Conservation (phyloP, 2,888 invertebrate genomes). For the Ophioninae sp. region DNA sequence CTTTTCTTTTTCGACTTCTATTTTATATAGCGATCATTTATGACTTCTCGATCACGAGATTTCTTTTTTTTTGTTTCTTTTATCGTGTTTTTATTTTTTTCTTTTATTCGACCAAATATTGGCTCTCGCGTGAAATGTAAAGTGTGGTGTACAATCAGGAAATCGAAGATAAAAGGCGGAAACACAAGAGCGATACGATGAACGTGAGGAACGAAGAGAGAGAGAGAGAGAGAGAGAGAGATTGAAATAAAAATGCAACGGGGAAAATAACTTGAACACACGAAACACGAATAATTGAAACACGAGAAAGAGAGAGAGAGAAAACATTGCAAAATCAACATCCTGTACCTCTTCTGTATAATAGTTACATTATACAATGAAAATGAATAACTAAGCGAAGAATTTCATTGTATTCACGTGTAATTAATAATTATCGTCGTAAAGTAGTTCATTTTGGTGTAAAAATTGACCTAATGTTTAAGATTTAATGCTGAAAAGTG, state of each 20-base stretch:
- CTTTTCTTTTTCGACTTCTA: constrained; percentile 12
- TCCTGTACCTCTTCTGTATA: constrained; percentile 78
- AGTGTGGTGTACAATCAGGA: constrained; percentile 8
- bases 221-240: constrained; percentile 24
- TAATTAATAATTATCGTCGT: constrained; percentile 80
- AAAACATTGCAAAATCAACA: constrained; percentile 68
- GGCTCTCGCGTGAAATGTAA: constrained; percentile 5
- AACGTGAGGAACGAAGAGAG: constrained; percentile 12
- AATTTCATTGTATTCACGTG: constrained; percentile 76
- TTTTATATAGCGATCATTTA: constrained; percentile 31
- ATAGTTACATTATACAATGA: constrained; percentile 77
- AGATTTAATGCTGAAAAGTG: constrained; percentile 73
- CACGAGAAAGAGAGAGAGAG: constrained; percentile 21
- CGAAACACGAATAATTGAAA: constrained; percentile 49
- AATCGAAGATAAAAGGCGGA: not conserved
- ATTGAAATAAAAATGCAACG: constrained; percentile 33
- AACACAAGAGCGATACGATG: constrained; percentile 8
- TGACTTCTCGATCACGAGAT: constrained; percentile 39
- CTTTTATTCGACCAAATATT: constrained; percentile 18
- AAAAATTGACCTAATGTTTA: constrained; percentile 79
- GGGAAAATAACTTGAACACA: constrained; percentile 33
- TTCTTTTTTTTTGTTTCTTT: constrained; percentile 13
- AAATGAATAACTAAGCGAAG: constrained; percentile 64
- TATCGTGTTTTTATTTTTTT: constrained; percentile 16
- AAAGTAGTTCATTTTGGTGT: constrained; percentile 79